Conservation (phyloP, 2,113 vertebrate genomes). For the Barnardius zonarius region DNA sequence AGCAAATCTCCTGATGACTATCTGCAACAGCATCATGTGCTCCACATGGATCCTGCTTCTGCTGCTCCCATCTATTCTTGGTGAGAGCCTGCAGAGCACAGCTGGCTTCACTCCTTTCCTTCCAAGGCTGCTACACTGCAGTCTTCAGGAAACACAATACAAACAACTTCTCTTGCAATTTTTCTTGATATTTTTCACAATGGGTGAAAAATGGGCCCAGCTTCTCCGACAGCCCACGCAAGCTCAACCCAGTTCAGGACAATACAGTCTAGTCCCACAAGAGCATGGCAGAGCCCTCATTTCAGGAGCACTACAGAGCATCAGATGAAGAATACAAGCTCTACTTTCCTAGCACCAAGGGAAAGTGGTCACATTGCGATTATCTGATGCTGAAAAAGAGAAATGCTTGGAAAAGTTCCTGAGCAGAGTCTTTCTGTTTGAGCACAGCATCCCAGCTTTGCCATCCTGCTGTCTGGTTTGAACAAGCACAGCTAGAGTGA, state of each 20-base stretch:
- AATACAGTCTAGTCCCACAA: not conserved
- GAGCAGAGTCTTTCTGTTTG: not conserved
- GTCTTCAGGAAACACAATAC: not conserved
- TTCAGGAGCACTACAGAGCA: not conserved
- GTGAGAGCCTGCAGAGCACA: not conserved
- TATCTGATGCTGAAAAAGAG: not conserved
- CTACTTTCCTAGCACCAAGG: conserved; percentile 23
- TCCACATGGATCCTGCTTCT: not conserved
- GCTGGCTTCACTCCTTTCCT: not conserved
- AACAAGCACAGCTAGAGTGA: not conserved
- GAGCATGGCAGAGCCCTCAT: not conserved
- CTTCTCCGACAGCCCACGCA: not conserved
- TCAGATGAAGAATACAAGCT: not conserved
- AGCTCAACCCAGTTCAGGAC: not conserved
- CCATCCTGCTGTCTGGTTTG: not conserved
- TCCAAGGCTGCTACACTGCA: not conserved
- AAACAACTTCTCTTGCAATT: not conserved
- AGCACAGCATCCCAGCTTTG: not conserved
- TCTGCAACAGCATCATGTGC: not conserved
- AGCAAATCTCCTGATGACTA: not conserved
- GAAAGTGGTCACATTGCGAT: not conserved
- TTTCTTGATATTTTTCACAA: not conserved
- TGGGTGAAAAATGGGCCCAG: not conserved
- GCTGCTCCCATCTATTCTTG: not conserved
- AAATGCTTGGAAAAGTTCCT: not conserved